These are phyloP conservation scores for Poecile montanus DNA, from an alignment of 2,797 vertebrate species.

Conservation along the genomic window DNA sequence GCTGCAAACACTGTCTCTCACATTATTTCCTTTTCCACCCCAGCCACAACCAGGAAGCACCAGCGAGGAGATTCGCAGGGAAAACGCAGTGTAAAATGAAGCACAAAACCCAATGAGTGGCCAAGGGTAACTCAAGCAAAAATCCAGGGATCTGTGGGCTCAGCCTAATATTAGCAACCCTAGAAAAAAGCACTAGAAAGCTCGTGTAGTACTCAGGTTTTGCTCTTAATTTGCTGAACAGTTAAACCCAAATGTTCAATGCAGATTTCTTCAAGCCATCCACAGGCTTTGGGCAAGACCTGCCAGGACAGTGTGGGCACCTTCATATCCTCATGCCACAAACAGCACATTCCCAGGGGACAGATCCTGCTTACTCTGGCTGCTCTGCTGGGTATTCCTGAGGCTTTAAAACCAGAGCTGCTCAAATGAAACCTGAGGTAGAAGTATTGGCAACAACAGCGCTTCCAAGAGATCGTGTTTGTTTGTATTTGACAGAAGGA, in stretches of 20 bases:
- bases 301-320: not conserved
- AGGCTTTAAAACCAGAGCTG: not conserved
- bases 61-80: not conserved
- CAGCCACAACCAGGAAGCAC: conserved; percentile 40
- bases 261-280: not conserved
- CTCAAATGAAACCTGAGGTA: not conserved
- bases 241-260: not conserved
- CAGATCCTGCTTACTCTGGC: not conserved
- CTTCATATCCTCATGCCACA: not conserved
- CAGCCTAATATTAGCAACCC: not conserved
- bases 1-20: conserved; percentile 20
- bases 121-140: not conserved
- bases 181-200: not conserved
- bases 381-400: not conserved
- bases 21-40: conserved; percentile 56
- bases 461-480: not conserved
- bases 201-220: not conserved
- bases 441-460: not conserved
- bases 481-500: not conserved
- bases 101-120: not conserved
- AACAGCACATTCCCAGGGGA: not conserved
- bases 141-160: not conserved
- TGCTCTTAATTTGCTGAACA: not conserved
- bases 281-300: not conserved
- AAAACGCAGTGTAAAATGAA: not conserved